A percentile compares a stretch with the other conserved stretches of the same genome.
These are phyloP conservation scores for Arctia plantaginis DNA, from an alignment of 2,888 invertebrate genomes.

Conservation along the genomic window DNA sequence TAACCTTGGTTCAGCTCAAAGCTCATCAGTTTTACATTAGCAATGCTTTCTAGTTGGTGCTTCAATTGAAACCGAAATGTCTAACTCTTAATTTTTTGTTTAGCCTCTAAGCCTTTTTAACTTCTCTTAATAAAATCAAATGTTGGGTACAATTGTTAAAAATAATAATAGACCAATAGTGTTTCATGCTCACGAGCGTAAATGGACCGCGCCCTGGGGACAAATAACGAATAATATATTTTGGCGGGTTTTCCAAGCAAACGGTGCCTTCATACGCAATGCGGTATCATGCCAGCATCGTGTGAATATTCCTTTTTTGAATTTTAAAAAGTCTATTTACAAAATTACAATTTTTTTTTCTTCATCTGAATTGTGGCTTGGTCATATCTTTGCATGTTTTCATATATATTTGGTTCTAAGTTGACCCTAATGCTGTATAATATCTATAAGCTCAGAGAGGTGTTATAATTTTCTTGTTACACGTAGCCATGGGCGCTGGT, in stretches of 20 bases:
- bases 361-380: constrained; percentile 22
- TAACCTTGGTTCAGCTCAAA: neutral
- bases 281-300: constrained; percentile 46
- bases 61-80: neutral
- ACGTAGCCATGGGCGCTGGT: too few relatives aligned
- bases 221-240: constrained; percentile 82
- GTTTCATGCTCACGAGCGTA: constrained; percentile 57
- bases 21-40: neutral
- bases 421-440: neutral
- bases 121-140: constrained; percentile 32
- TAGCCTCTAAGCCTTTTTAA: neutral
- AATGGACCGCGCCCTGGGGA: constrained; percentile 69
- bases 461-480: neutral
- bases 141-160: constrained; percentile 43
- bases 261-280: constrained; percentile 53
- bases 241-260: constrained; percentile 72
- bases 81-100: neutral
- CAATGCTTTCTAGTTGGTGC: neutral
- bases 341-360: constrained; percentile 38
- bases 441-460: neutral
- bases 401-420: neutral
- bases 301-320: constrained; percentile 52
- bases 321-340: constrained; percentile 50
- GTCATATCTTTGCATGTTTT: neutral
- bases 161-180: constrained; percentile 67